These are phyloP conservation scores for Muschampia plurimacula DNA, from an alignment of 2,888 invertebrate species.

Conservation along the genomic window DNA sequence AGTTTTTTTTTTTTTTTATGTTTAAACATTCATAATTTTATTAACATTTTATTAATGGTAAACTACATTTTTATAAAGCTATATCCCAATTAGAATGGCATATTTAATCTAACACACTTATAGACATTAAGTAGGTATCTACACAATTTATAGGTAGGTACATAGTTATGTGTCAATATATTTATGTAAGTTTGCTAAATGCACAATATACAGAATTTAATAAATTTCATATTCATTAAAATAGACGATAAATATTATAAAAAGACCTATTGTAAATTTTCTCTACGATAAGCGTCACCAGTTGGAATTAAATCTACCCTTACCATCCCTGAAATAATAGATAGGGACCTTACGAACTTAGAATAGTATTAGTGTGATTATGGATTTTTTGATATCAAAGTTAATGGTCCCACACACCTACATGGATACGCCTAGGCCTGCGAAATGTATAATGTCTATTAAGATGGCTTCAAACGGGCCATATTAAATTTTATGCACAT, in stretches of 20 bases:
- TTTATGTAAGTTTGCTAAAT: slow-evolving; percentile 63
- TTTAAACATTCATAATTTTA: background rate
- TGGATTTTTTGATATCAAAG: slow-evolving; percentile 80
- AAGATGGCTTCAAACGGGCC: background rate
- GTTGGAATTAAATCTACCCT: slow-evolving; percentile 66
- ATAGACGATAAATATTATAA: slow-evolving; percentile 74
- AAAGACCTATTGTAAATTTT: slow-evolving; percentile 76
- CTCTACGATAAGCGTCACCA: slow-evolving; percentile 82
- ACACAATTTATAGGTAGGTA: slow-evolving; percentile 46
- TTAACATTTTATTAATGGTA: slow-evolving; percentile 47
- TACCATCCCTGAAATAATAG: slow-evolving; percentile 69
- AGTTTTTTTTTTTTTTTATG: background rate
- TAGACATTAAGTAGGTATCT: slow-evolving; percentile 48
- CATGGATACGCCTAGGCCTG: slow-evolving; percentile 67
- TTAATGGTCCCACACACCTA: slow-evolving; percentile 81
- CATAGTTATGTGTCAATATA: slow-evolving; percentile 32
- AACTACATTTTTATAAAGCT: slow-evolving; percentile 88
- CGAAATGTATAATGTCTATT: slow-evolving; percentile 46
- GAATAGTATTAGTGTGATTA: slow-evolving; percentile 67
- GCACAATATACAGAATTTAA: slow-evolving; percentile 77
- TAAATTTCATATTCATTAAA: slow-evolving; percentile 58
- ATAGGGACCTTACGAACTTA: slow-evolving; percentile 59
- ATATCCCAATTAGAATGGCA: slow-evolving; percentile 86
- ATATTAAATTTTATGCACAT: background rate
- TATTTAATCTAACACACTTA: slow-evolving; percentile 55